A percentile compares a stretch with the other conserved stretches of the same genome.
phyloP scores from a whole-genome alignment of 2,888 invertebrate species.

The Drosophila quinaria region DNA sequence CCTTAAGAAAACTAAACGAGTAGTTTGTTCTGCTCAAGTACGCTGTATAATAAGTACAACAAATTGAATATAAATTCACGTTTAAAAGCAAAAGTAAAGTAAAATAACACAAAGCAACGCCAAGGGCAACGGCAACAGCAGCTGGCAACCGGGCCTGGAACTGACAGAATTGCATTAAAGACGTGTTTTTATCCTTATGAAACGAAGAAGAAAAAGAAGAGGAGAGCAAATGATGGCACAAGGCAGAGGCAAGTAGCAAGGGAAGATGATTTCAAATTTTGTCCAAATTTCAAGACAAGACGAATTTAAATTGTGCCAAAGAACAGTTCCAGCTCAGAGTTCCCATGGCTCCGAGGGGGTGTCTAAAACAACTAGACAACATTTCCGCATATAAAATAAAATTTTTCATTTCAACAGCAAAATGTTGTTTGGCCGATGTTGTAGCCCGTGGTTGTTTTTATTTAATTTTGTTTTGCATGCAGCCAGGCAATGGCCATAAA shows the following conservation, averaged over 20 bases:
- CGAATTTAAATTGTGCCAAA: constrained; percentile 70
- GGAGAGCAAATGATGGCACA: background rate
- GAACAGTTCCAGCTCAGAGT: constrained; percentile 9
- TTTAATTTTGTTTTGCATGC: constrained; percentile 73
- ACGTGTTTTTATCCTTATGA: constrained; percentile 4
- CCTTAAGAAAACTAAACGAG: background rate
- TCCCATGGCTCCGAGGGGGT: constrained; percentile 25
- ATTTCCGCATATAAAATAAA: constrained; percentile 41
- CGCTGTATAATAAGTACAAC: constrained; percentile 44
- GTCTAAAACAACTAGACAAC: constrained; percentile 68
- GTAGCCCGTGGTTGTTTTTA: constrained; percentile 73
- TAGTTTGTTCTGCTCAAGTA: background rate
- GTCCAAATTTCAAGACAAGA: constrained; percentile 63
- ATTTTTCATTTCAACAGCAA: constrained; percentile 68
- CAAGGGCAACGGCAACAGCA: constrained; percentile 13
- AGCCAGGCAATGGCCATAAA: constrained; percentile 48
- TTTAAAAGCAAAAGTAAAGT: constrained; percentile 54
- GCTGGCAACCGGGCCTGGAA: constrained; percentile 16
- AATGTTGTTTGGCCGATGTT: constrained; percentile 36
- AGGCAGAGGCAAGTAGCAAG: background rate
- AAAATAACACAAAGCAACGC: constrained; percentile 40
- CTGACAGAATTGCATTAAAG: constrained; percentile 30
- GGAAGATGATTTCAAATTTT: constrained; percentile 51
- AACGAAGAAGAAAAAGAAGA: background rate
- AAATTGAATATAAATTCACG: constrained; percentile 74